phyloP scores from a whole-genome alignment of 2,113 vertebrate genomes.

The Ochotona curzoniae region DNA sequence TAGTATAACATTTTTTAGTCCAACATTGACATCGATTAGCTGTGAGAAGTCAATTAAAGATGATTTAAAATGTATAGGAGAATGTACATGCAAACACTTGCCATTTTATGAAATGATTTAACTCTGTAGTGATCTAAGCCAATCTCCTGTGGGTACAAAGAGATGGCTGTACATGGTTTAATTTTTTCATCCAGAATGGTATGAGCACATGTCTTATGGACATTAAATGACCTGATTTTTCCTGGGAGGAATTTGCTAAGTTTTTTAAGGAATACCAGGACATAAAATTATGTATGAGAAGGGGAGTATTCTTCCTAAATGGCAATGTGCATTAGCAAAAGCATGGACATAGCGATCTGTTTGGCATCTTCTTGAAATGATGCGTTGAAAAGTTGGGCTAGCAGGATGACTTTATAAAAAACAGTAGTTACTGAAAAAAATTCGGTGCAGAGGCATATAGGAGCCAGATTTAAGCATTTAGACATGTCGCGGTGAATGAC shows the following conservation, averaged over 20 bases:
- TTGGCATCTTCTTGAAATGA: not conserved
- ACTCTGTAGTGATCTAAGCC: too few relatives aligned
- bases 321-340: not conserved
- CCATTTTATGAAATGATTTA: too few relatives aligned
- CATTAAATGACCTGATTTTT: not conserved
- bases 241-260: not conserved
- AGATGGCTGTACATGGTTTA: not conserved
- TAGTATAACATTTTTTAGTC: too few relatives aligned
- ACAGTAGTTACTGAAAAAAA: not conserved
- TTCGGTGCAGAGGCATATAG: not conserved
- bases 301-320: not conserved
- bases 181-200: not conserved
- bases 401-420: not conserved
- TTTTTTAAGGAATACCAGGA: not conserved
- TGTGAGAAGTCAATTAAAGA: too few relatives aligned
- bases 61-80: too few relatives aligned
- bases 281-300: not conserved
- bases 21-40: too few relatives aligned
- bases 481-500: not conserved
- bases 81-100: too few relatives aligned
- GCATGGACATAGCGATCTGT: not conserved
- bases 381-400: slow-evolving; percentile 19
- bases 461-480: not conserved
- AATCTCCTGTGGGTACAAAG: too few relatives aligned
- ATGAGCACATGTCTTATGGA: not conserved